Evolutionary conservation across 2,888 invertebrate genomes (phyloP), one percentile per base, ranked within the genome.

Genomic region (Eilema caniola): DNA sequence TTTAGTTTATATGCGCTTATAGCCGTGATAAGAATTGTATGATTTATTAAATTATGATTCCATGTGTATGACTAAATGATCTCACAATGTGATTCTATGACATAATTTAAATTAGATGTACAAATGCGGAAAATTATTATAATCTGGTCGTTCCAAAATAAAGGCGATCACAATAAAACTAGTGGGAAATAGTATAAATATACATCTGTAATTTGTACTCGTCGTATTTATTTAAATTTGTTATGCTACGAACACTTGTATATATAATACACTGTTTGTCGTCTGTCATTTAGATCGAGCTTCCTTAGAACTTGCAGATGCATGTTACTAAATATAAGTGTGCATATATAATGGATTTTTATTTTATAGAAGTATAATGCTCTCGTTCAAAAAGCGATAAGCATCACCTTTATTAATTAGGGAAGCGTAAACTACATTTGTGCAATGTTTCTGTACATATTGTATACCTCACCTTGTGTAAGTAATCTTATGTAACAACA

Each of bases 271-370:
- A 83, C 81, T 72, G 80, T 78, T 78, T 83, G 81, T 82, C 74
- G 73, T 78, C 72, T 73, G 67, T 70, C 70, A 70, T 73, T 74
- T 76, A 76, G 64, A 70, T 74, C 71, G 74, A 76, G 82, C 82
- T 83, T 81, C 66, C 68, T 72, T 79, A 83, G 68, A 77, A 81
- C 71, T 80, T 78, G 83, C 83, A 76, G 65, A 71, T 83, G 83
- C 83, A 83, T 83, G 83, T 79, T 77, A 76, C 78, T 82, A 80
- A 83, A 83, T 83, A 83, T 82, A 83, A 80, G 75, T 79, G 74
- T 80, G 76, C 82, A 83, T 81, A 78, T 37, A 79, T 77, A 78
- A 76, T 83, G 83, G 76, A 78, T 83, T 83, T 83, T 83, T 83
- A 80, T 83, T 83, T 83, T 79, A 74, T 80, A 81, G 73, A 67